These are phyloP conservation scores for Pterocles burchelli DNA, from an alignment of 2,113 vertebrate species.

Conservation along the genomic window DNA sequence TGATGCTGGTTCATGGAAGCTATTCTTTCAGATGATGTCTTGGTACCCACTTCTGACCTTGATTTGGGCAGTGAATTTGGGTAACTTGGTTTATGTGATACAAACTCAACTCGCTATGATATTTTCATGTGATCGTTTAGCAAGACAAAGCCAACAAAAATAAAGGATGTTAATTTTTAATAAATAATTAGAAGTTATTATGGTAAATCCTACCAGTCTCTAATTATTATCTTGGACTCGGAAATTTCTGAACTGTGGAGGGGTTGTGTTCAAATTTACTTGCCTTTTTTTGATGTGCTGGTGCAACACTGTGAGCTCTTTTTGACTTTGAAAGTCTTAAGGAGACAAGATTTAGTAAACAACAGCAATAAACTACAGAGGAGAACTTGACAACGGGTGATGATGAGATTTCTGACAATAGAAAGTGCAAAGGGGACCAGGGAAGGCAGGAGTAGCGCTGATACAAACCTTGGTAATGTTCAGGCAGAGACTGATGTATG, in stretches of 20 bases:
- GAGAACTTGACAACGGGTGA: background rate
- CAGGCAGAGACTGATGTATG: background rate
- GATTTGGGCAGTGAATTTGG: background rate
- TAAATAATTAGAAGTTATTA: background rate
- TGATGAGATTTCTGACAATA: background rate
- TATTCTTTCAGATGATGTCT: background rate
- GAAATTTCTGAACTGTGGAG: background rate
- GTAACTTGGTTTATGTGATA: background rate
- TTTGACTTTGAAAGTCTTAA: background rate
- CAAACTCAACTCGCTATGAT: background rate
- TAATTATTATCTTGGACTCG: background rate
- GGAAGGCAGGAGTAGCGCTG: background rate
- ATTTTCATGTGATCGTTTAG: background rate
- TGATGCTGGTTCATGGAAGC: background rate
- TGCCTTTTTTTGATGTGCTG: background rate
- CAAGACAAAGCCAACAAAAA: background rate
- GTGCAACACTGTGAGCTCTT: background rate
- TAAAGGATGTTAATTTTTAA: background rate
- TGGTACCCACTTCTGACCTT: background rate
- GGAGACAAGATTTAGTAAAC: background rate
- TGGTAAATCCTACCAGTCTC: background rate
- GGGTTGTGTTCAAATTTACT: background rate
- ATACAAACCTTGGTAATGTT: accelerated
- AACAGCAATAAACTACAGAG: background rate
- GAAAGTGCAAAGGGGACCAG: background rate